Percentiles rank a stretch among this genome's conserved stretches.
Evolutionary conservation across 2,797 vertebrate genomes (phyloP).

Genomic region (Pseudomugil gertrudae): DNA sequence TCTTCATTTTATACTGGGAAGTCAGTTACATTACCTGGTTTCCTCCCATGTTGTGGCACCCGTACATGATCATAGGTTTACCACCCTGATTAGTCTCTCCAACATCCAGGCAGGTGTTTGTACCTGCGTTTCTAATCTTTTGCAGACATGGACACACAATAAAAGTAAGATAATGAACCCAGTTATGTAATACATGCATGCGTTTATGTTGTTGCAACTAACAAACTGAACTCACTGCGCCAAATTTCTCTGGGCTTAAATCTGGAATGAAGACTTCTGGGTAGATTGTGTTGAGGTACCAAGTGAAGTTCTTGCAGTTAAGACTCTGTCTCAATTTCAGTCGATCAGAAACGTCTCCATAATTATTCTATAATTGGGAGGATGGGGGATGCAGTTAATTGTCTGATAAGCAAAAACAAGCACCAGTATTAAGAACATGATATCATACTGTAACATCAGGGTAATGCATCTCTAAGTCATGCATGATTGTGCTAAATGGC

Average conservation of each 20-base stretch:
- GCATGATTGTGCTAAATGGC: neutral
- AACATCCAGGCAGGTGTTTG: conserved; percentile 88
- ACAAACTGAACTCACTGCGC: conserved; percentile 85
- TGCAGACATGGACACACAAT: conserved; percentile 15
- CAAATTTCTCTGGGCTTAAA: conserved; percentile 85
- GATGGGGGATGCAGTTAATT: neutral
- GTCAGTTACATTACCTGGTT: conserved; percentile 87
- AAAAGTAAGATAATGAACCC: fast-evolving
- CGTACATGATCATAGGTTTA: conserved; percentile 93
- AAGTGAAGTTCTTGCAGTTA: conserved; percentile 96
- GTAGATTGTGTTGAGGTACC: conserved; percentile 94
- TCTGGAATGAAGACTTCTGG: conserved; percentile 95
- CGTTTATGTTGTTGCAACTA: neutral
- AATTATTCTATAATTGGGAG: conserved; percentile 80
- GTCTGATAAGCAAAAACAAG: neutral
- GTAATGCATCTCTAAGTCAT: neutral
- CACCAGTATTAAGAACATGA: neutral
- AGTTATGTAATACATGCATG: neutral
- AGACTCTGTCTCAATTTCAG: conserved; percentile 88
- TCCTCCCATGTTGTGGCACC: conserved; percentile 95
- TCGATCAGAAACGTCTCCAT: conserved; percentile 91
- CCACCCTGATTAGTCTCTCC: conserved; percentile 90
- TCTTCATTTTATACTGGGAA: neutral
- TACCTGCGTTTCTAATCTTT: conserved; percentile 89
- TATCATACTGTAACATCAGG: neutral